Base-by-base conservation (phyloP, 2,888 invertebrate species). In the Ceraclea dissimilis region DNA sequence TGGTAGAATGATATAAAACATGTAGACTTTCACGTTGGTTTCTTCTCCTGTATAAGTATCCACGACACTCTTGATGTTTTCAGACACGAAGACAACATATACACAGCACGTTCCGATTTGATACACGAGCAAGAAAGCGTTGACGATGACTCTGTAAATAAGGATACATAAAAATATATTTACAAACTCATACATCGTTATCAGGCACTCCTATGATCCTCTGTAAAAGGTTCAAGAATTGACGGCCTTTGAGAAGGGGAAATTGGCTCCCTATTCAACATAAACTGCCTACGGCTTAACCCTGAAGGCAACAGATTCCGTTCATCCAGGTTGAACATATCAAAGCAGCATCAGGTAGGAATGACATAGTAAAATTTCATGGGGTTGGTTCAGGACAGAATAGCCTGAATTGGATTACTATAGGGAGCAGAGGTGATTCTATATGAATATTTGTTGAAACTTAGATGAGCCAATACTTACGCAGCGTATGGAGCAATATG, bases 61-160 rank as follows among this genome's bases (percentile, higher is more conserved):
- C 13, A 80, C 71, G 11, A 90, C 86, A 63, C 73, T 76, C 67
- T 87, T 79, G n/a, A 95, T 79, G 71, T 93, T 95, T 59, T 85
- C 84, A 0, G 94, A 84, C 50, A 97, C 90, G 70, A 97, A 98
- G 0, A 97, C 90, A 19, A 93, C 88, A 72, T 98, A 98, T 1
- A 97, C 95, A 70, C 95, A 95, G 70, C 97, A 96, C 50, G 93
- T 92, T 49, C 98, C 98, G 65, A 97, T 79, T 72, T 98, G 97
- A 65, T 96, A 97, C 53, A 93, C 79, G 62, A 95, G 69, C 2
- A 90, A 76, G 66, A 90, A 90, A 1, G 76, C 72, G 67, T 90
- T 90, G 20, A 87, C 84, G 6, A 87, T 71, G 62, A 84, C 82
- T 56, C 90, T 90, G 75, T 6, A 73, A 69, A 68, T 4, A 31